These are phyloP conservation scores for Julus scanicus DNA, from an alignment of 2,888 invertebrate species.

Conservation along the genomic window DNA sequence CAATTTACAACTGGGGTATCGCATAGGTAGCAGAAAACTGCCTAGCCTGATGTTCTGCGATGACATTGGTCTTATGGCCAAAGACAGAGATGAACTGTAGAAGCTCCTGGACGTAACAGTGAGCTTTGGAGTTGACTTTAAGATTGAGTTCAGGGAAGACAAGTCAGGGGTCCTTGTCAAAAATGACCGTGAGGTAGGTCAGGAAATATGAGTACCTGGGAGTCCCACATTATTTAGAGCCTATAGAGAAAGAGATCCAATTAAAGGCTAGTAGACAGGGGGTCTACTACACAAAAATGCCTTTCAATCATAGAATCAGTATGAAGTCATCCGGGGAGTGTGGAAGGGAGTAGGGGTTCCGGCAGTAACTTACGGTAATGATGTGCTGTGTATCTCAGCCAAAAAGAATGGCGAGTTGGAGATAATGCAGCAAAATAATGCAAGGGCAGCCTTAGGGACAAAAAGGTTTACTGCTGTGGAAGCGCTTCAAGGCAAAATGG, in stretches of 20 bases:
- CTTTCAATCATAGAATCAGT: not conserved
- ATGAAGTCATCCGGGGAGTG: not conserved
- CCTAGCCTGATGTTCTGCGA: not conserved
- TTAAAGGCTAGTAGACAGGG: not conserved
- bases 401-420: not conserved
- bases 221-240: not conserved
- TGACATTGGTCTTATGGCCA: not conserved
- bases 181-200: not conserved
- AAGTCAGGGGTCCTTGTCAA: not conserved
- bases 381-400: not conserved
- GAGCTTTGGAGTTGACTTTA: not conserved
- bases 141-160: not conserved
- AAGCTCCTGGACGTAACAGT: not conserved
- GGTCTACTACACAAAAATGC: not conserved
- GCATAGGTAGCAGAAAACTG: not conserved
- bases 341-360: not conserved
- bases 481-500: not conserved
- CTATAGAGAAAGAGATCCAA: not conserved
- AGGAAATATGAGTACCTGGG: not conserved
- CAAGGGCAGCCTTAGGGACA: not conserved
- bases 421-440: not conserved
- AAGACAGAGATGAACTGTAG: not conserved
- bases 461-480: not conserved
- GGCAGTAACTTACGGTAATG: not conserved
- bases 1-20: not conserved